These are phyloP conservation scores for Rattus norvegicus DNA, from an alignment of 2,113 vertebrate species.

Conservation along the genomic window GRCr8 NC_086022.1:159542501-159543000, in stretches of 20 bases:
- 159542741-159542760: neutral
- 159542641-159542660: neutral
- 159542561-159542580: neutral
- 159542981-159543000: neutral
- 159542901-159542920: neutral
- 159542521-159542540: neutral
- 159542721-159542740: neutral
- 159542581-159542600: neutral
- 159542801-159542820: neutral
- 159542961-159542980: neutral
- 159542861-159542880: neutral
- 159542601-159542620: neutral
- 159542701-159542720: neutral
- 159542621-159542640: neutral
- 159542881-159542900: neutral
- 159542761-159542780: neutral
- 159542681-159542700: neutral
- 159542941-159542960: too few relatives aligned
- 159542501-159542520: neutral
- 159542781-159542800: neutral
- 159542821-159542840: neutral
- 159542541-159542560: neutral
- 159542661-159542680: neutral
- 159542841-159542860: neutral
- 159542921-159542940: neutral